Base-by-base conservation (phyloP, 1,140 invertebrate genomes). In the Diorhabda sublineata region DNA sequence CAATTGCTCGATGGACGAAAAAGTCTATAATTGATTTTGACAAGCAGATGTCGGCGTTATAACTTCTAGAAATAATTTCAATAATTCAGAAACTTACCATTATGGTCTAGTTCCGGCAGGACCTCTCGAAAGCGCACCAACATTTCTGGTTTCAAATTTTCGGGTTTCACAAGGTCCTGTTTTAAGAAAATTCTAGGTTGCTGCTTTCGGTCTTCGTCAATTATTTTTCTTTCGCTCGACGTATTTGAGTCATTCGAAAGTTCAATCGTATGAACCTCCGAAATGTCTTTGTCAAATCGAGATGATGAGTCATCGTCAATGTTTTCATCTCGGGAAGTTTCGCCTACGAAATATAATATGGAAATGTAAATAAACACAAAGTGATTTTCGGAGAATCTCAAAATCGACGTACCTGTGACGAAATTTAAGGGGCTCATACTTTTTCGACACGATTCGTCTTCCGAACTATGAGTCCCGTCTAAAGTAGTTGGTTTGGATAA, bases 81-180 rank as follows among this genome's bases (percentile, higher is more conserved):
- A 26, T 26, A 26, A 26, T 26, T 26, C 1, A 26, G 26, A 26
- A 26, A 26, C 26, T 73, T 71, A 58, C 77, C 77, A 71, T 80
- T 79, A 57, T 75, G 72, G 56, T 75, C 74, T 61, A 71, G 67
- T 74, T 73, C 71, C 45, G 67, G 67, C 11, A 74, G 63, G 62
- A 79, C 67, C 74, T 81, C 70, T n/a, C 47, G 47, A 81, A 82
- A 75, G 76, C 70, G 83, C 80, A 77, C 83, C 82, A 76, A 82
- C 82, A 77, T 84, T 78, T 83, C 85, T 75, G 79, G 85, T 69
- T 81, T 80, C 42, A 81, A 70, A 73, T 81, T 81, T 68, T 81
- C 85, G 67, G 84, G 83, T 68, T 86, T 85, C 59, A 83, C 82
- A 78, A 87, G 83, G 74, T 86, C 85, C 45, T 85, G 84, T 68